These are phyloP conservation scores for Nipponacmea schrenckii DNA, from an alignment of 2,888 invertebrate species.

Conservation along the genomic window DNA sequence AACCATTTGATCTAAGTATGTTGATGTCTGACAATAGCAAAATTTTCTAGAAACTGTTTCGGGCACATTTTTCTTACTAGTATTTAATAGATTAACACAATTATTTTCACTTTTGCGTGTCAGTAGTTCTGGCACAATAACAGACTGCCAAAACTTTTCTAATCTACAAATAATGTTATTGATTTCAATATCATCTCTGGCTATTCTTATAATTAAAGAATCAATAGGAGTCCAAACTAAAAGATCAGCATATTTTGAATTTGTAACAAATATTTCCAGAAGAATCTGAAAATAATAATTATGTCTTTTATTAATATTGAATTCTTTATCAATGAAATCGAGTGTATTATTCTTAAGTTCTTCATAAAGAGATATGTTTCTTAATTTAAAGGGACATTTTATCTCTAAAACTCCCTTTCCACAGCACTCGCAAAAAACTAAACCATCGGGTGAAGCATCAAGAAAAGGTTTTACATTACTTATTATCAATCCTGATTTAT, in stretches of 20 bases:
- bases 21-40: background rate
- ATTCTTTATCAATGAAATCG: background rate
- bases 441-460: constrained; percentile 20
- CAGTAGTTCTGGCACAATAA: background rate
- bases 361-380: background rate
- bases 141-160: background rate
- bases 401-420: constrained; percentile 19
- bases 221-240: background rate
- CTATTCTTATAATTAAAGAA: background rate
- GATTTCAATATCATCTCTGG: background rate
- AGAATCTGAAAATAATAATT: background rate
- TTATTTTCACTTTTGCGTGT: background rate
- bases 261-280: background rate
- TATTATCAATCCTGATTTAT: constrained; percentile 7
- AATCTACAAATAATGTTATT: background rate
- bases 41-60: background rate
- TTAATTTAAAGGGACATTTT: constrained; percentile 16
- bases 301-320: background rate
- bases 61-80: background rate
- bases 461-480: constrained; percentile 10
- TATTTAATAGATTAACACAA: background rate
- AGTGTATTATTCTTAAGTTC: constrained; percentile 5
- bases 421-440: constrained; percentile 20
- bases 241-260: background rate
- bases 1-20: background rate